phyloP scores from a whole-genome alignment of 2,888 invertebrate species.

The Lordiphosa andalusiaca region DNA sequence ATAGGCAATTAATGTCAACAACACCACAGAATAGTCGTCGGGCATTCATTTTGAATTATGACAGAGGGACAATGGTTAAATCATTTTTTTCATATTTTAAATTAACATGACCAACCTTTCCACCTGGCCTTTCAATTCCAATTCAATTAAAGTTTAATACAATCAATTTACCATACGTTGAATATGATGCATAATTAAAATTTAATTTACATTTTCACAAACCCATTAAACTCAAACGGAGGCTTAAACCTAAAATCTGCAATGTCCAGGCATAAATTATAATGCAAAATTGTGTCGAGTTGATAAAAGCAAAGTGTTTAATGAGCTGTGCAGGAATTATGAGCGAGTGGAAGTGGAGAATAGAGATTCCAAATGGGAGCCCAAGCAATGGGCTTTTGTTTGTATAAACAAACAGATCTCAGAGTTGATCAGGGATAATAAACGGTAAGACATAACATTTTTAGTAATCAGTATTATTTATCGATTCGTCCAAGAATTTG shows the following conservation, averaged over 20 bases:
- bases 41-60: constrained; percentile 25
- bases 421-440: too few relatives aligned
- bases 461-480: too few relatives aligned
- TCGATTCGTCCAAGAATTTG: too few relatives aligned
- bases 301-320: constrained; percentile 11
- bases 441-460: too few relatives aligned
- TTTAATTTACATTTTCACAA: constrained; percentile 22
- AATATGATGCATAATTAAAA: constrained; percentile 35
- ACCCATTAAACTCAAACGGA: constrained; percentile 9
- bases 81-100: constrained; percentile 9
- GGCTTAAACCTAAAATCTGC: too few relatives aligned
- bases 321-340: constrained; percentile 4
- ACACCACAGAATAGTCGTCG: constrained; percentile 18
- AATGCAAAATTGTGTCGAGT: constrained; percentile 5
- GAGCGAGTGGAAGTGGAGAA: too few relatives aligned
- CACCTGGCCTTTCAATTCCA: constrained; percentile 7
- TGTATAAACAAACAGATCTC: too few relatives aligned
- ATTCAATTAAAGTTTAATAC: constrained; percentile 43
- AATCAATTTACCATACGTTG: constrained; percentile 32
- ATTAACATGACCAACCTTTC: not conserved
- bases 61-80: constrained; percentile 20
- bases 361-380: too few relatives aligned
- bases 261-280: constrained; percentile 8
- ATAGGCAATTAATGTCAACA: constrained; percentile 59
- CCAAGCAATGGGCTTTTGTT: too few relatives aligned